Evolutionary conservation across 1,140 invertebrate species (phyloP).

Genomic region (Brachionus asplanchnoidis): DNA sequence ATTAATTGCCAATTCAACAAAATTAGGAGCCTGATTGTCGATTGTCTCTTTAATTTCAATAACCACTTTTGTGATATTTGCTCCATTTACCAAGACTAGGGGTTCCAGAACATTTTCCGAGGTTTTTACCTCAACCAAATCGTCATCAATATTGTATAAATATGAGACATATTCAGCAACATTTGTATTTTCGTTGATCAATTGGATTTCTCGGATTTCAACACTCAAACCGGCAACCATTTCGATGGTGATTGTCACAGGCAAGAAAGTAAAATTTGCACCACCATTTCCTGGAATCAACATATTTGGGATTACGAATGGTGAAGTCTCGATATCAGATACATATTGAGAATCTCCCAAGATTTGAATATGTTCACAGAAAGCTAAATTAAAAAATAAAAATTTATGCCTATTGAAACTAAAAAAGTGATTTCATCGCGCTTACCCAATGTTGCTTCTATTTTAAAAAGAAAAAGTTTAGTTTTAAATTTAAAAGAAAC

Average conservation of each 20-base stretch:
- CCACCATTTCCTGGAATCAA: background rate
- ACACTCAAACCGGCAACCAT: background rate
- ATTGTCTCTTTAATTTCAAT: background rate
- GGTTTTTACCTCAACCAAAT: background rate
- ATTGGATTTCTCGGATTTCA: background rate
- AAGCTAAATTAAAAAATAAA: background rate
- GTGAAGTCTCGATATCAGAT: background rate
- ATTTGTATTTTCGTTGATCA: background rate
- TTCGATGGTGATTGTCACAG: background rate
- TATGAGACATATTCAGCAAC: background rate
- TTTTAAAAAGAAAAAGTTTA: no score
- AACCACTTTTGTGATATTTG: background rate
- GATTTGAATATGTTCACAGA: background rate
- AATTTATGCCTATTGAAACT: no score
- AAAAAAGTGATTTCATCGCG: no score
- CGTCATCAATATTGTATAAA: background rate
- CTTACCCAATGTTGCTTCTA: no score
- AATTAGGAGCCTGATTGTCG: background rate
- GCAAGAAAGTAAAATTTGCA: background rate
- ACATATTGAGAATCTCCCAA: background rate
- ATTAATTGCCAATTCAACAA: background rate
- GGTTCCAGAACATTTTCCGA: background rate
- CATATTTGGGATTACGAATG: background rate
- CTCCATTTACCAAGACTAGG: background rate
- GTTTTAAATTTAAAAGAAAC: no score